phyloP scores from a whole-genome alignment of 2,113 vertebrate species.

The Carassius gibelio region DNA sequence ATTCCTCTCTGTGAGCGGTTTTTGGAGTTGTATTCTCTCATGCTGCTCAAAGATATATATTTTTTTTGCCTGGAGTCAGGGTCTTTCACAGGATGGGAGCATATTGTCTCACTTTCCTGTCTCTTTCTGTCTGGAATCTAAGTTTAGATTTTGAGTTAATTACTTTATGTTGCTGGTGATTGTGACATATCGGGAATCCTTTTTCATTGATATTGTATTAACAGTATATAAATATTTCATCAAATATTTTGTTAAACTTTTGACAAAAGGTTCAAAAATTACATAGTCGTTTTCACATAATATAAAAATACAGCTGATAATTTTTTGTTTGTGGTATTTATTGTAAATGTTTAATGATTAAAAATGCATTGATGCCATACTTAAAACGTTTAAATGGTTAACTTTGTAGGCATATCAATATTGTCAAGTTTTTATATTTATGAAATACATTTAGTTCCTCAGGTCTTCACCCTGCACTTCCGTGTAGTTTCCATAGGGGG shows the following conservation, averaged over 20 bases:
- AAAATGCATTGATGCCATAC: neutral
- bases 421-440: neutral
- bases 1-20: neutral
- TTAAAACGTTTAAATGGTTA: neutral
- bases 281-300: no score
- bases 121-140: neutral
- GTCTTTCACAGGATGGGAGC: neutral
- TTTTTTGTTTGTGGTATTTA: neutral
- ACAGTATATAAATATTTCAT: no score
- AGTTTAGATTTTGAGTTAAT: no score
- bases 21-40: neutral
- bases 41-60: neutral
- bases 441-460: neutral
- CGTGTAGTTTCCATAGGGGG: slow-evolving; percentile 17
- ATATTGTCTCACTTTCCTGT: neutral
- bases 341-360: no score
- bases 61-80: neutral
- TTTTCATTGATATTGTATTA: neutral
- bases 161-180: no score
- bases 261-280: no score
- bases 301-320: no score
- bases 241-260: no score
- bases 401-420: neutral
- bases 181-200: neutral
- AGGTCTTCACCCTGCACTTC: neutral